These are phyloP conservation scores for Cloeon dipterum DNA, from an alignment of 2,888 invertebrate genomes.

Conservation along the genomic window DNA sequence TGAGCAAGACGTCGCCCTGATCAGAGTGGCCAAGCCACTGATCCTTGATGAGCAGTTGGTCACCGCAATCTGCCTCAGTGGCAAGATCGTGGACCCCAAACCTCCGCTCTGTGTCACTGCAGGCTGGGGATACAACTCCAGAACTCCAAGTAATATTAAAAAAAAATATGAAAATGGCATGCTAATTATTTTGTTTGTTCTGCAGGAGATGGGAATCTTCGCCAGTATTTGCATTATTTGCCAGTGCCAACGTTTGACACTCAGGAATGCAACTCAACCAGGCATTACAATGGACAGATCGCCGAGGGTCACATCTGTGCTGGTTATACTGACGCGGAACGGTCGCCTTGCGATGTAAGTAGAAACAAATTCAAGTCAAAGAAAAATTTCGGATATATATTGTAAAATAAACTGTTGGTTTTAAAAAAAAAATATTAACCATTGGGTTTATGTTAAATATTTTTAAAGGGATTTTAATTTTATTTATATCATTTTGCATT, in stretches of 20 bases:
- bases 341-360: slow-evolving; percentile 34
- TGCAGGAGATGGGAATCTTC: slow-evolving; percentile 17
- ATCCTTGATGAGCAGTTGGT: slow-evolving; percentile 23
- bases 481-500: neutral
- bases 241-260: slow-evolving; percentile 27
- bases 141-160: neutral
- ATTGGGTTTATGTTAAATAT: slow-evolving; percentile 1
- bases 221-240: slow-evolving; percentile 27
- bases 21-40: slow-evolving; percentile 26
- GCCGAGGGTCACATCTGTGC: slow-evolving; percentile 33
- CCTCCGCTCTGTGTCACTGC: slow-evolving; percentile 31
- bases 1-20: slow-evolving; percentile 29
- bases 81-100: slow-evolving; percentile 18
- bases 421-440: neutral
- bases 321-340: slow-evolving; percentile 27
- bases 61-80: slow-evolving; percentile 31
- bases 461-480: neutral
- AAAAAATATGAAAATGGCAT: no score
- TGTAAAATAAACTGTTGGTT: neutral
- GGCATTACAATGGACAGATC: slow-evolving; percentile 32
- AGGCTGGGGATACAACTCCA: slow-evolving; percentile 28
- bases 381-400: neutral
- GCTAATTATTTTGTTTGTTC: no score
- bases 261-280: slow-evolving; percentile 32
- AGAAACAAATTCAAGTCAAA: neutral